These are phyloP conservation scores for Astur gentilis DNA, from an alignment of 2,113 vertebrate genomes.

Conservation along the genomic window DNA sequence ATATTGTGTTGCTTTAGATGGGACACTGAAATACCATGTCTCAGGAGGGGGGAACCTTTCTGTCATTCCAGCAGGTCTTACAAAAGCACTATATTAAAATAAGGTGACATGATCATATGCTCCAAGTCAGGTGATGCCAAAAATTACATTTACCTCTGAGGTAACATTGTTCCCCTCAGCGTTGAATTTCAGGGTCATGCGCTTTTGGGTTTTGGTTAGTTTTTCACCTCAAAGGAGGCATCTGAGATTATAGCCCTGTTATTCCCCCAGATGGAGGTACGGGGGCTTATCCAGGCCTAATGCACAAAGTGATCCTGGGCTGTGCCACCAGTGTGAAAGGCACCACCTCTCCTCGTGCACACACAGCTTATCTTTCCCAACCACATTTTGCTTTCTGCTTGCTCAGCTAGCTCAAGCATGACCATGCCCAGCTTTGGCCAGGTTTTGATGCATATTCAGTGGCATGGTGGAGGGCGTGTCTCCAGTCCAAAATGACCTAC, in stretches of 20 bases:
- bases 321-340: background rate
- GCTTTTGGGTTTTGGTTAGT: background rate
- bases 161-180: background rate
- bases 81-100: background rate
- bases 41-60: background rate
- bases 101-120: background rate
- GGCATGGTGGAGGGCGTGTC: background rate
- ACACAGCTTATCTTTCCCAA: background rate
- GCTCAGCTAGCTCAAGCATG: background rate
- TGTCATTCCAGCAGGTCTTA: background rate
- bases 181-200: fast-evolving
- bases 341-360: background rate
- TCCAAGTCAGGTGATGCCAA: background rate
- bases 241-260: background rate
- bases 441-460: background rate
- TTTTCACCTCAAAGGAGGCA: background rate
- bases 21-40: background rate
- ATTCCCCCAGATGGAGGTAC: background rate
- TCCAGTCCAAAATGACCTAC: background rate
- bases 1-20: background rate
- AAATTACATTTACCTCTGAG: background rate
- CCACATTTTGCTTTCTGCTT: slow-evolving; percentile 13
- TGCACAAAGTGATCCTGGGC: background rate
- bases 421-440: background rate
- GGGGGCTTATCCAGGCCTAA: background rate